phyloP scores from a whole-genome alignment of 2,888 invertebrate species.

The Drosophila testacea region DNA sequence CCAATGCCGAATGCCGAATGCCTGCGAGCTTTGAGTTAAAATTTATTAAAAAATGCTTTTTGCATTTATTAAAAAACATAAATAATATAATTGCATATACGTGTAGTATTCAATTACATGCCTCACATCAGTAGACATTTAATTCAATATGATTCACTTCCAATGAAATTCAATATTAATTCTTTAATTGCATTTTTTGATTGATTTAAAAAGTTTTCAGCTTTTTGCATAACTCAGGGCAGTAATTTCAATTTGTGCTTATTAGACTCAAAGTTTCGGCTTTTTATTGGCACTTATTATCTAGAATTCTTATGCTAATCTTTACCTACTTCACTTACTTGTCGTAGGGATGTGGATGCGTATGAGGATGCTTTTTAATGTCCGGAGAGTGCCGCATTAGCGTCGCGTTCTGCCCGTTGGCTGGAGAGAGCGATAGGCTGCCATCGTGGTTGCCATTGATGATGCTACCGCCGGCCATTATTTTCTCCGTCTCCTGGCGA shows the following conservation, averaged over 20 bases:
- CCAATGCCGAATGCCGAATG: background rate
- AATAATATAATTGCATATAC: conserved; percentile 28
- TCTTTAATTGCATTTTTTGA: conserved; percentile 10
- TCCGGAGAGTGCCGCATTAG: conserved; percentile 83
- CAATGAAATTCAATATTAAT: conserved; percentile 12
- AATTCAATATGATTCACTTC: conserved; percentile 17
- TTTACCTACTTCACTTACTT: conserved; percentile 71
- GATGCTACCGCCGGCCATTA: conserved; percentile 78
- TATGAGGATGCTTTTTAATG: conserved; percentile 75
- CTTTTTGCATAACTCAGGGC: conserved; percentile 1
- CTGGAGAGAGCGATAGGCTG: conserved; percentile 69
- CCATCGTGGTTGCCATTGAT: conserved; percentile 58
- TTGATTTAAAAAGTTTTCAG: conserved; percentile 17
- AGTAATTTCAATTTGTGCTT: background rate
- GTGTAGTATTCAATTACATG: conserved; percentile 38
- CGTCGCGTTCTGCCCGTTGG: conserved; percentile 82
- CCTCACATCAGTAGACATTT: conserved; percentile 11
- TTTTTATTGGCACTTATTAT: conserved; percentile 49
- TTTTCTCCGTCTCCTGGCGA: conserved; percentile 85
- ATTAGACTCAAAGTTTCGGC: conserved; percentile 1
- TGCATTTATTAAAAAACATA: conserved; percentile 42
- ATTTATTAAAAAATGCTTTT: conserved; percentile 66
- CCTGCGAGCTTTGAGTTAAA: conserved; percentile 39
- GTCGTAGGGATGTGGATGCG: conserved; percentile 81
- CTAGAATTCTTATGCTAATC: conserved; percentile 41